Evolutionary conservation across 2,113 vertebrate species (phyloP).

Genomic region (Pteropus alecto): DNA sequence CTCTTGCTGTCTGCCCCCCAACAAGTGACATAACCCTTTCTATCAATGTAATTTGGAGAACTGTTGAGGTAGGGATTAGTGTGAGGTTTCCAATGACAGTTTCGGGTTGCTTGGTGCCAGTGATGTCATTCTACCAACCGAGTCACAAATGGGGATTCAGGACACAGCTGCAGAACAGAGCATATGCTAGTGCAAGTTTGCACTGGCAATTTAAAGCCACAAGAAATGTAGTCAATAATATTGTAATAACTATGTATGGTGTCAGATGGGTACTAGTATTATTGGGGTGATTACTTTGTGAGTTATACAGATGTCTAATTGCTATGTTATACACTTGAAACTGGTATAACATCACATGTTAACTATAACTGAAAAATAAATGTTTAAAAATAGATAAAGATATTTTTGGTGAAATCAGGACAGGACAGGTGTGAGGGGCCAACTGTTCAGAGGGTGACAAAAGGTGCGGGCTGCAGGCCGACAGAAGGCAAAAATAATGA

Average conservation of each 20-base stretch:
- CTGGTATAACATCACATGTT: neutral
- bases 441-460: neutral
- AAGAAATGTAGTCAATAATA: neutral
- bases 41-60: neutral
- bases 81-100: neutral
- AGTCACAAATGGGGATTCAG: neutral
- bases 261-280: neutral
- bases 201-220: neutral
- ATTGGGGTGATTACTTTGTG: neutral
- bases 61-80: neutral
- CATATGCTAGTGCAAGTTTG: neutral
- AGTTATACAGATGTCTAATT: neutral
- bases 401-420: neutral
- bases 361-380: neutral
- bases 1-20: neutral
- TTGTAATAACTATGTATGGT: too few relatives aligned
- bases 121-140: constrained; percentile 6
- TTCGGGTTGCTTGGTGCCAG: neutral
- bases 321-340: neutral
- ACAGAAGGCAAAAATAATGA: neutral
- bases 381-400: neutral
- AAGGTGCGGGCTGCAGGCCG: neutral
- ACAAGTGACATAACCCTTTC: neutral
- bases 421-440: neutral
- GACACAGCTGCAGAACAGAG: neutral